A percentile compares a stretch with the other conserved stretches of the same genome.
Evolutionary conservation across 2,797 vertebrate genomes (phyloP).

Genomic region (Lerista edwardsae): DNA sequence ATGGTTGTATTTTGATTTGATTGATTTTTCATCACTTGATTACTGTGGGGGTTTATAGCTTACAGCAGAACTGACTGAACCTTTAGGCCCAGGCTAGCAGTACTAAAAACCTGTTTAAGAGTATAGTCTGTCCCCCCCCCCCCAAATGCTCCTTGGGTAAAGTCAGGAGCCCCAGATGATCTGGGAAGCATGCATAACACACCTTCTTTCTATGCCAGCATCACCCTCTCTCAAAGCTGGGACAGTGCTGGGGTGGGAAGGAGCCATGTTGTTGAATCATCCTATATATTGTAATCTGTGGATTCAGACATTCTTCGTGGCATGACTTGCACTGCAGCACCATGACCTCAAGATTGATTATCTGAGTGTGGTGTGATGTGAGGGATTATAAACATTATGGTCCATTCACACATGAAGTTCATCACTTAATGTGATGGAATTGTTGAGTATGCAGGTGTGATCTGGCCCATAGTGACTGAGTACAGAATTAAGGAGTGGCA

Average conservation of each 20-base stretch:
- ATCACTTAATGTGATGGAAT: neutral
- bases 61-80: neutral
- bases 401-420: neutral
- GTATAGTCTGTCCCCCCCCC: neutral
- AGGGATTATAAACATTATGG: neutral
- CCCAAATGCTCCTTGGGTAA: neutral
- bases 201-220: neutral
- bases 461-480: neutral
- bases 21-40: neutral
- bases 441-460: neutral
- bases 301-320: neutral
- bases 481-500: neutral
- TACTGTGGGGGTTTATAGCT: neutral
- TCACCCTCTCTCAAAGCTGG: neutral
- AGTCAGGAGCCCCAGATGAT: neutral
- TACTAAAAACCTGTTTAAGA: neutral
- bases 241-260: neutral
- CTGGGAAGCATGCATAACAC: neutral
- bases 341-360: neutral
- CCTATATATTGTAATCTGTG: neutral
- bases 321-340: neutral
- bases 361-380: neutral
- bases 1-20: neutral
- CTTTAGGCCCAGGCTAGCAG: neutral
- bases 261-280: neutral